Evolutionary conservation across 1,140 invertebrate species (phyloP), one percentile per base, ranked within the genome.

Genomic region (Drosophila serrata): DNA sequence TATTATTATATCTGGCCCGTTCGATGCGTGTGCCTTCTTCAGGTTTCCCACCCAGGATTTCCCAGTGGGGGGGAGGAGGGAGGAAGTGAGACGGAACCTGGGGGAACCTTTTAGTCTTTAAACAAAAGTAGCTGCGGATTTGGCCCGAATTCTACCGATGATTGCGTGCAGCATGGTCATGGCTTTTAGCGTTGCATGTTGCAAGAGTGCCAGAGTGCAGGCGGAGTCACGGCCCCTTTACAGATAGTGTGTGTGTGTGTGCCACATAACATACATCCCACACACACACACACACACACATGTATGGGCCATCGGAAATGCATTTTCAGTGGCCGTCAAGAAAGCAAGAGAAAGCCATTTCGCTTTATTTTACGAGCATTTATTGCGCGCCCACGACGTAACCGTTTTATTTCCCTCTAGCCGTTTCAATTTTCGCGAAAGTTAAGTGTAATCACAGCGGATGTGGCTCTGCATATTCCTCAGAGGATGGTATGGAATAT

Each of bases 261-360:
- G 29, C 27, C 19, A 42, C 42, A n/a, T n/a, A n/a, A n/a, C n/a
- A n/a, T n/a, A 56, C 58, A 70, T 9, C 53, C 11, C 51, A 43
- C 40, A 7, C 40, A 69, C 9, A 43, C 42, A 40, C 31, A 33
- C 3, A 27, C 27, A 27, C 27, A 53, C 29, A 61, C 42, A 65
- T 29, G 48, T 48, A 64, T 53, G 57, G 74, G 51, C 57, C 58
- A 59, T 63, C 63, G 85, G 76, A 87, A 87, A 88, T 87, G 82
- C 82, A 87, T 84, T 87, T 87, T 67, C 82, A 88, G 82, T 84
- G 85, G 81, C 76, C 80, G 85, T 84, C 85, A 88, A 88, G 84
- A 82, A 82, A 74, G 84, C 84, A 87, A 78, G 84, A 84, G 84
- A 88, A 88, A 90, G 85, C 84, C 81, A 90, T 88, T 88, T 82